Conservation (phyloP, 2,797 vertebrate species). For the Hydrophis major region DNA sequence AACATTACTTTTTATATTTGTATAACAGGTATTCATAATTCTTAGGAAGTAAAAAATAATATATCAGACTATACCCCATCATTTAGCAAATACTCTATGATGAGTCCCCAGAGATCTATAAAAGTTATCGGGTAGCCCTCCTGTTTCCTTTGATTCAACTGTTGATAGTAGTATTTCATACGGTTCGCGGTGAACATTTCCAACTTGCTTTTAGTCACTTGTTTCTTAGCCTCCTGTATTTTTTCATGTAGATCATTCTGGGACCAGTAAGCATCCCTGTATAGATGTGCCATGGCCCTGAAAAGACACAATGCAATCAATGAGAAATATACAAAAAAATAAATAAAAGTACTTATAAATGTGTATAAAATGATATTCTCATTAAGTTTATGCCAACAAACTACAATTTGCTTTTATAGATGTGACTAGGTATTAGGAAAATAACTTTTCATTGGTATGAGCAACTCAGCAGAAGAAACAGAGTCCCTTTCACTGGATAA, state of each 20-base stretch:
- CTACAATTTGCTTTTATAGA: background rate
- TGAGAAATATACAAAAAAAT: background rate
- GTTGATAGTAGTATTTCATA: conserved; percentile 71
- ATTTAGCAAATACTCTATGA: conserved; percentile 76
- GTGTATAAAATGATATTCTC: background rate
- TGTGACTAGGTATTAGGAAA: background rate
- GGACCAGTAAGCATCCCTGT: conserved; percentile 80
- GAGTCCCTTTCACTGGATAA: background rate
- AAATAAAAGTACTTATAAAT: background rate
- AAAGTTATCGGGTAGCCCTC: conserved; percentile 74
- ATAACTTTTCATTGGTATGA: background rate
- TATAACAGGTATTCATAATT: background rate
- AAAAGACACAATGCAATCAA: conserved; percentile 16
- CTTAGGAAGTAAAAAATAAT: conserved; percentile 15
- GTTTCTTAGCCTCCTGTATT: conserved; percentile 66
- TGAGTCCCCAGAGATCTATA: conserved; percentile 80
- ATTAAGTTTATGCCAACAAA: background rate
- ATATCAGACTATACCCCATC: conserved; percentile 72
- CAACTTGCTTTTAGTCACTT: conserved; percentile 73
- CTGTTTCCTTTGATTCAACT: conserved; percentile 68
- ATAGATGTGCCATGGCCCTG: conserved; percentile 80
- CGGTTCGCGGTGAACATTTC: conserved; percentile 69
- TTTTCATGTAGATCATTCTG: conserved; percentile 67
- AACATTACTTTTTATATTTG: background rate
- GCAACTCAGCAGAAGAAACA: background rate